phyloP scores from a whole-genome alignment of 2,888 invertebrate species.

The Andrena hattorfiana region DNA sequence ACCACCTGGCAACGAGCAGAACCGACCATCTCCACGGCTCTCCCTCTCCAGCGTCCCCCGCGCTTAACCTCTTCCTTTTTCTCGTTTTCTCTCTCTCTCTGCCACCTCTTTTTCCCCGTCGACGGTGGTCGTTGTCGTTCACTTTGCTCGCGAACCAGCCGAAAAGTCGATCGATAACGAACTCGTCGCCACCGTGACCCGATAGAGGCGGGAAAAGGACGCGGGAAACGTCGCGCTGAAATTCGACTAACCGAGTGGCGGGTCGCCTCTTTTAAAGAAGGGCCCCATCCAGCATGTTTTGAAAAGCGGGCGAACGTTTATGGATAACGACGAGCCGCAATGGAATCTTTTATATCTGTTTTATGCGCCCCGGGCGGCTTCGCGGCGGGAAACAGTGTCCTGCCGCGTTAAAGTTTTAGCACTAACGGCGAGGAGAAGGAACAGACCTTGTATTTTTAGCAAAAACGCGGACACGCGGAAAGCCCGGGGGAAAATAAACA shows the following conservation, averaged over 20 bases:
- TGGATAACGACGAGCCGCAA: neutral
- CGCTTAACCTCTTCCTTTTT: slow-evolving; percentile 31
- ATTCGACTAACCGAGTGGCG: slow-evolving; percentile 67
- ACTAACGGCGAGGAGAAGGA: neutral
- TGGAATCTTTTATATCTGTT: slow-evolving; percentile 23
- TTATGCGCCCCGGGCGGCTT: neutral
- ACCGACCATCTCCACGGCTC: slow-evolving; percentile 6
- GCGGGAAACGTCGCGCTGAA: slow-evolving; percentile 32
- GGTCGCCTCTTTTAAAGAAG: slow-evolving; percentile 21
- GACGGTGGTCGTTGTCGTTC: slow-evolving; percentile 33
- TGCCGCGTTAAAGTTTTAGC: slow-evolving; percentile 4
- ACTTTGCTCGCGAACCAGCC: slow-evolving; percentile 10
- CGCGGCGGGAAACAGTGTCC: neutral
- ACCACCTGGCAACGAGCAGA: slow-evolving; percentile 6
- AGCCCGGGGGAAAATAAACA: slow-evolving; percentile 14
- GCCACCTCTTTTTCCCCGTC: slow-evolving; percentile 1
- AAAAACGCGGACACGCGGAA: slow-evolving; percentile 1
- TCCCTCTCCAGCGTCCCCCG: slow-evolving; percentile 25
- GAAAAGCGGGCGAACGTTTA: slow-evolving; percentile 24
- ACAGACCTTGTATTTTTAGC: slow-evolving; percentile 18
- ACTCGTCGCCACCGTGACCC: slow-evolving; percentile 20
- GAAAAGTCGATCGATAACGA: slow-evolving; percentile 50
- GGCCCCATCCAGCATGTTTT: slow-evolving; percentile 3
- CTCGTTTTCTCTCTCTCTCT: neutral
- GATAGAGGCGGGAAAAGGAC: slow-evolving; percentile 30